Evolutionary conservation across 2,797 vertebrate species (phyloP).

Genomic region (Otolemur crassicaudatus): DNA sequence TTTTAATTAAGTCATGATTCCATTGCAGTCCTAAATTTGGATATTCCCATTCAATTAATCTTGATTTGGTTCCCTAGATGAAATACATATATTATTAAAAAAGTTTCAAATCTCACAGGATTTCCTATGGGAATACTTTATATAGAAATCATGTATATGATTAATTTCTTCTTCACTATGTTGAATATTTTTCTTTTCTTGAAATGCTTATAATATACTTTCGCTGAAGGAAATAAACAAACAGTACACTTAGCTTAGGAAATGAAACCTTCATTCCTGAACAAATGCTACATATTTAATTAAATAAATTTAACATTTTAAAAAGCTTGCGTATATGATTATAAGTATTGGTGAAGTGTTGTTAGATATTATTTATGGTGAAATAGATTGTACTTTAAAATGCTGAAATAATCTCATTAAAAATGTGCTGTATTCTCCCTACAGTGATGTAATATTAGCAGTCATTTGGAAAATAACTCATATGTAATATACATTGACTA

Average conservation of each 20-base stretch:
- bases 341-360: background rate
- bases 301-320: conserved; percentile 4
- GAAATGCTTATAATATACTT: background rate
- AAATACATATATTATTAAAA: conserved; percentile 45
- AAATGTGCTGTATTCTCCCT: background rate
- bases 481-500: background rate
- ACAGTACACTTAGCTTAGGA: background rate
- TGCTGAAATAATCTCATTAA: conserved; percentile 1
- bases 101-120: background rate
- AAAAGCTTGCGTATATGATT: background rate
- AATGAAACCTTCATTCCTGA: background rate
- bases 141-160: conserved; percentile 37
- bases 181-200: background rate
- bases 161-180: conserved; percentile 34
- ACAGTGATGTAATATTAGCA: background rate
- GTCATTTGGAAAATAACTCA: background rate
- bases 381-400: background rate
- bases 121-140: conserved; percentile 11
- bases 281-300: background rate
- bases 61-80: conserved; percentile 62
- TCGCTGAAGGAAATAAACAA: conserved; percentile 29
- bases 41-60: conserved; percentile 72
- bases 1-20: conserved; percentile 78
- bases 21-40: conserved; percentile 38
- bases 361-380: background rate